phyloP scores from a whole-genome alignment of 2,797 vertebrate genomes.

The Cyprinella venusta region DNA sequence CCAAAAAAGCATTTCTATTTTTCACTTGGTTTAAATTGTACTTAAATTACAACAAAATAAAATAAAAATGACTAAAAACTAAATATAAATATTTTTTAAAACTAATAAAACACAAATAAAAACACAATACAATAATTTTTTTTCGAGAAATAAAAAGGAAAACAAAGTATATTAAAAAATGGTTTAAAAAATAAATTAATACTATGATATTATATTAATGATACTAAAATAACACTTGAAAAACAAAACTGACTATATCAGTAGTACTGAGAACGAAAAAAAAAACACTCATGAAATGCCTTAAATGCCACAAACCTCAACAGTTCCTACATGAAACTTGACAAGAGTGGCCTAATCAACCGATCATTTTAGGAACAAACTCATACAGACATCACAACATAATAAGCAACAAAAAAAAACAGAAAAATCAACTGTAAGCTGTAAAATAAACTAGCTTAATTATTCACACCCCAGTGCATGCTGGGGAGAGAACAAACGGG shows the following conservation, averaged over 20 bases:
- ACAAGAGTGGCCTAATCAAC: background rate
- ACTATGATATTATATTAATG: background rate
- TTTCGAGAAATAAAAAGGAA: background rate
- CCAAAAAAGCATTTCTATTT: background rate
- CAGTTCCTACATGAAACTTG: background rate
- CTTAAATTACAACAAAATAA: background rate
- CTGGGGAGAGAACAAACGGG: background rate
- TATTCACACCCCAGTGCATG: background rate
- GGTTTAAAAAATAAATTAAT: too few species aligned
- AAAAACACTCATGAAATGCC: background rate
- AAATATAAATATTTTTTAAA: background rate
- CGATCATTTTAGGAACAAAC: background rate
- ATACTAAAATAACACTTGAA: background rate
- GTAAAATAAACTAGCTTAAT: background rate
- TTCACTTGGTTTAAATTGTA: background rate
- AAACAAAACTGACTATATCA: background rate
- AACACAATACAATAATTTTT: background rate
- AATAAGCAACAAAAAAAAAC: background rate
- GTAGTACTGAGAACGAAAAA: background rate
- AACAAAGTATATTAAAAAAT: background rate
- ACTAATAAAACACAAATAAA: background rate
- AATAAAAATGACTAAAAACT: background rate
- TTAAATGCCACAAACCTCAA: background rate
- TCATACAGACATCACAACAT: background rate
- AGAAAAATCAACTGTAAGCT: conserved; percentile 9